These are phyloP conservation scores for Trachymyrmex cornetzi DNA, from an alignment of 1,140 invertebrate species.

Conservation along the genomic window DNA sequence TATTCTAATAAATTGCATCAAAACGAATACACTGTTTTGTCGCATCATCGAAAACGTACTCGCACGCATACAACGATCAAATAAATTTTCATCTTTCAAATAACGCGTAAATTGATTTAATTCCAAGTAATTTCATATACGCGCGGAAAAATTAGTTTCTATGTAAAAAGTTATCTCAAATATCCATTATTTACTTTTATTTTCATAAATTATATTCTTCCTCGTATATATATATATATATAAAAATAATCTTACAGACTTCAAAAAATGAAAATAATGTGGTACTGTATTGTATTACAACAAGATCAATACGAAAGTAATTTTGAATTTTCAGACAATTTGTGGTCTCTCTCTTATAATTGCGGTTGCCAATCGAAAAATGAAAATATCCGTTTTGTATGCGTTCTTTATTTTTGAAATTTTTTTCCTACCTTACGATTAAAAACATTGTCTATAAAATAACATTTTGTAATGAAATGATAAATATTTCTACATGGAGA, in stretches of 20 bases:
- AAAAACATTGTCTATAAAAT: not conserved
- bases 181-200: not conserved
- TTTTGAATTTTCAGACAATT: conserved; percentile 50
- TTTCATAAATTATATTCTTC: not conserved
- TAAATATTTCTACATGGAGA: not conserved
- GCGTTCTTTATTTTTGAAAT: not conserved
- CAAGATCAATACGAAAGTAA: conserved; percentile 43
- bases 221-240: not conserved
- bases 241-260: not conserved
- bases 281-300: not conserved
- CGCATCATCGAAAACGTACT: not conserved
- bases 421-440: not conserved
- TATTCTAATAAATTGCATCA: conserved; percentile 31
- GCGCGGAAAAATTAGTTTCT: not conserved
- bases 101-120: not conserved
- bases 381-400: conserved; percentile 4
- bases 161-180: not conserved
- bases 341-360: conserved; percentile 36
- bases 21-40: conserved; percentile 30
- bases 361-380: conserved; percentile 25
- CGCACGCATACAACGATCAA: not conserved
- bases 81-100: not conserved
- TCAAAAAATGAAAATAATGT: not conserved
- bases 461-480: not conserved
- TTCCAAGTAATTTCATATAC: not conserved